Percentiles rank a stretch among this genome's conserved stretches.
Evolutionary conservation across 1,140 invertebrate genomes (phyloP).

Genomic region (Eumeta japonica): DNA sequence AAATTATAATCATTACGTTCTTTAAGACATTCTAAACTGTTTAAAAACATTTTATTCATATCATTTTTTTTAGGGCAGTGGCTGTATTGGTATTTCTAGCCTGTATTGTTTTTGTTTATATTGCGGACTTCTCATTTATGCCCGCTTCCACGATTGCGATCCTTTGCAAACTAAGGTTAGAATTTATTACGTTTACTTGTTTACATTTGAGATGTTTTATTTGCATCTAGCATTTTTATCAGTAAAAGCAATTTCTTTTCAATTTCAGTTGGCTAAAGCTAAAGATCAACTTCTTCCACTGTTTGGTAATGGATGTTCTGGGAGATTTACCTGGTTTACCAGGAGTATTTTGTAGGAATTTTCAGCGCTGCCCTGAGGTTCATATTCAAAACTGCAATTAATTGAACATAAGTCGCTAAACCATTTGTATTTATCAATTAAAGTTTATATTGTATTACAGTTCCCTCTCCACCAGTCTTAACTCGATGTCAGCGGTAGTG

Average conservation of each 20-base stretch:
- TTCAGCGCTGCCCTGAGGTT: conserved; percentile 83
- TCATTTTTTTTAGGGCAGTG: conserved; percentile 63
- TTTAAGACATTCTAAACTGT: too few species aligned
- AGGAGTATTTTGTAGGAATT: conserved; percentile 81
- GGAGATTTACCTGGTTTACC: conserved; percentile 72
- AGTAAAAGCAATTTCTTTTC: too few species aligned
- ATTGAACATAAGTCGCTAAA: background rate
- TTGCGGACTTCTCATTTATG: conserved; percentile 79
- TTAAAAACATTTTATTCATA: conserved; percentile 41
- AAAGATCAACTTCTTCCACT: conserved; percentile 75
- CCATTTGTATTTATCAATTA: background rate
- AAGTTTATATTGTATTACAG: conserved; percentile 63
- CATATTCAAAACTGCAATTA: background rate
- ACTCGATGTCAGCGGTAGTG: conserved; percentile 88
- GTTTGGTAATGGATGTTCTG: conserved; percentile 78
- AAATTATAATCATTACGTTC: too few species aligned
- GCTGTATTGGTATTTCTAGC: conserved; percentile 62
- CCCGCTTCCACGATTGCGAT: conserved; percentile 82
- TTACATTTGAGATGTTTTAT: too few species aligned
- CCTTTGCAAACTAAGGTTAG: conserved; percentile 72
- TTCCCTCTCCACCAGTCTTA: conserved; percentile 88
- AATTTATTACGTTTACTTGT: background rate
- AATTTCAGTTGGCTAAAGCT: conserved; percentile 63
- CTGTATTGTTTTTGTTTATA: conserved; percentile 67
- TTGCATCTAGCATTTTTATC: too few species aligned